phyloP scores from a whole-genome alignment of 1,140 invertebrate species.

The Pseudomyrmex dendroicus region DNA sequence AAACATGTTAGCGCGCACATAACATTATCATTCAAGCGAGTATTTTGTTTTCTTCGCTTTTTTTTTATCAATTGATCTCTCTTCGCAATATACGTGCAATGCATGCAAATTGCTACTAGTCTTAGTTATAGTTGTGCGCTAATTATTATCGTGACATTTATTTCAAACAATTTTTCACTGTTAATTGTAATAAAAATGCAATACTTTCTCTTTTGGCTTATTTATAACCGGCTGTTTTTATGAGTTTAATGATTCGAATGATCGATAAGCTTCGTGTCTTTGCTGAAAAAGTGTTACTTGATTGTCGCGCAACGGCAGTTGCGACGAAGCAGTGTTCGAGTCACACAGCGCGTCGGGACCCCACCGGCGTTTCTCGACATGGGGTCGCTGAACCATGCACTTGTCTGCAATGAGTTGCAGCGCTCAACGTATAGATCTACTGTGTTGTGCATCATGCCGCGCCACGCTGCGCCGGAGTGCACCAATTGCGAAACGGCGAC shows the following conservation, averaged over 20 bases:
- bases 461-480: constrained; percentile 47
- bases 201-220: no score
- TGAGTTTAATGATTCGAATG: no score
- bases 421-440: constrained; percentile 74
- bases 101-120: not conserved
- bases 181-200: not conserved
- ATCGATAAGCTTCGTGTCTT: not conserved
- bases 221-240: no score
- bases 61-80: not conserved
- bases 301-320: constrained; percentile 26
- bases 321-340: constrained; percentile 44
- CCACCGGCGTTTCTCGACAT: constrained; percentile 72
- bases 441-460: constrained; percentile 73
- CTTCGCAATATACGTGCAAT: not conserved
- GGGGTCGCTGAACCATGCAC: constrained; percentile 81
- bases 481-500: constrained; percentile 74
- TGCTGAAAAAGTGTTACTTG: constrained; percentile 43
- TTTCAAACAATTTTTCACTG: not conserved
- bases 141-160: not conserved
- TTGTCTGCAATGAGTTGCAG: constrained; percentile 74
- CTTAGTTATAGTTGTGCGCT: no score
- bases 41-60: not conserved
- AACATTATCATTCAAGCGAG: constrained; percentile 20
- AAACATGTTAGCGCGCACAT: constrained; percentile 2
- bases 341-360: constrained; percentile 22